Evolutionary conservation across 2,113 vertebrate species (phyloP).

Genomic region (Gallinago undulata): DNA sequence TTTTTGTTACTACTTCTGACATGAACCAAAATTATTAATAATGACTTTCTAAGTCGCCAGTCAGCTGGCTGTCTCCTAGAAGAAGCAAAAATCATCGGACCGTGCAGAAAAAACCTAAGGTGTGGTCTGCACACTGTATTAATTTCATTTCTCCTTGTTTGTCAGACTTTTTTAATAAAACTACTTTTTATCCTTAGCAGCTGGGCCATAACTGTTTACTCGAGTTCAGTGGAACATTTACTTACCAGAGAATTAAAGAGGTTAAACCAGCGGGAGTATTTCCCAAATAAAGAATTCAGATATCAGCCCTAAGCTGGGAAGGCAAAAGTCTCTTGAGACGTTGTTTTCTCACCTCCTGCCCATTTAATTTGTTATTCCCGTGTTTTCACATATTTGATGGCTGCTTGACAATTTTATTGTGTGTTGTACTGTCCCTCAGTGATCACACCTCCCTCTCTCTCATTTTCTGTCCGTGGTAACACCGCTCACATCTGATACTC

Average conservation of each 20-base stretch:
- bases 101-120: not conserved
- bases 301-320: constrained; percentile 1
- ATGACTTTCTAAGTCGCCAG: not conserved
- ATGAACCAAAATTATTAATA: not conserved
- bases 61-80: not conserved
- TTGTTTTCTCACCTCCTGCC: constrained; percentile 50
- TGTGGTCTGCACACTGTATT: not conserved
- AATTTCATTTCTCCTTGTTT: not conserved
- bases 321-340: not conserved
- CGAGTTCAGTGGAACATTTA: not conserved
- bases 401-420: constrained; percentile 52
- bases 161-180: not conserved
- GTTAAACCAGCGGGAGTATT: not conserved
- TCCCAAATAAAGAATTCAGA: not conserved
- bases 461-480: not conserved
- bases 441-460: constrained; percentile 37
- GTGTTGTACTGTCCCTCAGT: constrained; percentile 12
- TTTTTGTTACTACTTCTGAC: not conserved
- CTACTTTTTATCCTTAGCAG: not conserved
- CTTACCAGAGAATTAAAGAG: not conserved
- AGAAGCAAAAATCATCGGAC: not conserved
- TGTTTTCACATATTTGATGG: constrained; percentile 37
- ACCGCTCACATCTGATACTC: constrained; percentile 44
- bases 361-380: constrained; percentile 54
- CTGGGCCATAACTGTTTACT: not conserved